These are phyloP conservation scores for Sesamia inferens DNA, from an alignment of 2,888 invertebrate species.

Conservation along the genomic window DNA sequence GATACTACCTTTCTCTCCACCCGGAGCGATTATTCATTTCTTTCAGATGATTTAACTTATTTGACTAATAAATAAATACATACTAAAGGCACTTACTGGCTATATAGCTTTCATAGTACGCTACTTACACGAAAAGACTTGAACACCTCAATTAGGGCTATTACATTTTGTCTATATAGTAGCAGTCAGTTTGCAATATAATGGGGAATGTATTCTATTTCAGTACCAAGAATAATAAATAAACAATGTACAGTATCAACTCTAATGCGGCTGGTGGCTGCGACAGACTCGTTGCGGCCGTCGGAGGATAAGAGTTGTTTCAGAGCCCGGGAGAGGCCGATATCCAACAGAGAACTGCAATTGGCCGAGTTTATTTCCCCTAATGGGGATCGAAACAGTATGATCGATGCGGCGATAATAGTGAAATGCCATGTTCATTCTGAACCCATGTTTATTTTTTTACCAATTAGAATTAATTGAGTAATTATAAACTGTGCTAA, in stretches of 20 bases:
- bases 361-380: neutral
- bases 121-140: neutral
- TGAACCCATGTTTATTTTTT: constrained; percentile 24
- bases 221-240: neutral
- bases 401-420: constrained; percentile 25
- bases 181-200: neutral
- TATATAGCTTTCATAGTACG: neutral
- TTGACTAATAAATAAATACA: no score
- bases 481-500: constrained; percentile 55
- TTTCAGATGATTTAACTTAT: no score
- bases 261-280: neutral
- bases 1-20: no score
- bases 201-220: neutral
- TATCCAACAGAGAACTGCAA: neutral
- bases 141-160: neutral
- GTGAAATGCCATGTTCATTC: constrained; percentile 30
- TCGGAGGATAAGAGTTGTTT: neutral
- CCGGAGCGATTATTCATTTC: no score
- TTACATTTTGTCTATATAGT: neutral
- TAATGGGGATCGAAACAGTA: neutral
- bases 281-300: neutral
- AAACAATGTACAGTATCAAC: no score
- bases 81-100: no score
- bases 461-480: constrained; percentile 50
- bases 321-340: neutral